phyloP scores from a whole-genome alignment of 2,797 vertebrate genomes.

The Coranthus polyacanthus region DNA sequence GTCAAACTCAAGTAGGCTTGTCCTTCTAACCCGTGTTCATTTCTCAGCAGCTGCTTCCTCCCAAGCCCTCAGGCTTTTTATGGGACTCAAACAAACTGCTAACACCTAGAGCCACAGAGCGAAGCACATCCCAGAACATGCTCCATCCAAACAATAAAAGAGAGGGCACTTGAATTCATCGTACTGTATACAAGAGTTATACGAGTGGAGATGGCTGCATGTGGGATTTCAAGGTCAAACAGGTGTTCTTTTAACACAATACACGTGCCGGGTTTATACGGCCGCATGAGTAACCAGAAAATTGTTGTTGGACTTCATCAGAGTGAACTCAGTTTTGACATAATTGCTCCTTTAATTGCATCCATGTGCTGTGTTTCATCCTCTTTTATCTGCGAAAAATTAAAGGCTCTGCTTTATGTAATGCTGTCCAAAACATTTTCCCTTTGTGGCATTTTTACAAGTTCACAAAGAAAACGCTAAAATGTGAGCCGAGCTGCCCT shows the following conservation, averaged over 20 bases:
- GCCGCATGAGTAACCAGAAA: slow-evolving; percentile 66
- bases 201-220: slow-evolving; percentile 22
- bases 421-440: slow-evolving; percentile 42
- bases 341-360: slow-evolving; percentile 58
- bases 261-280: slow-evolving; percentile 61
- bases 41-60: slow-evolving; percentile 78
- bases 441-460: slow-evolving; percentile 41
- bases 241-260: slow-evolving; percentile 71
- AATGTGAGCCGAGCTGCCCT: slow-evolving; percentile 33
- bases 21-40: slow-evolving; percentile 59
- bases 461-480: slow-evolving; percentile 28
- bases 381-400: slow-evolving; percentile 27
- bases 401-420: slow-evolving; percentile 17
- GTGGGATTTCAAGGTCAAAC: slow-evolving; percentile 56
- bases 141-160: slow-evolving; percentile 2
- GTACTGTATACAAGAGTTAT: slow-evolving; percentile 13
- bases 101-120: slow-evolving; percentile 56
- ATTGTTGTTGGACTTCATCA: slow-evolving; percentile 60
- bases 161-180: slow-evolving; percentile 9
- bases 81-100: slow-evolving; percentile 64
- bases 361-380: slow-evolving; percentile 56
- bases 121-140: slow-evolving; percentile 33
- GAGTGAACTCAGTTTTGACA: slow-evolving; percentile 42
- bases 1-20: slow-evolving; percentile 58
- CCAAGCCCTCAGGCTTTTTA: slow-evolving; percentile 60